phyloP scores from a whole-genome alignment of 2,797 vertebrate genomes.

The Triplophysa yarkandensis region DNA sequence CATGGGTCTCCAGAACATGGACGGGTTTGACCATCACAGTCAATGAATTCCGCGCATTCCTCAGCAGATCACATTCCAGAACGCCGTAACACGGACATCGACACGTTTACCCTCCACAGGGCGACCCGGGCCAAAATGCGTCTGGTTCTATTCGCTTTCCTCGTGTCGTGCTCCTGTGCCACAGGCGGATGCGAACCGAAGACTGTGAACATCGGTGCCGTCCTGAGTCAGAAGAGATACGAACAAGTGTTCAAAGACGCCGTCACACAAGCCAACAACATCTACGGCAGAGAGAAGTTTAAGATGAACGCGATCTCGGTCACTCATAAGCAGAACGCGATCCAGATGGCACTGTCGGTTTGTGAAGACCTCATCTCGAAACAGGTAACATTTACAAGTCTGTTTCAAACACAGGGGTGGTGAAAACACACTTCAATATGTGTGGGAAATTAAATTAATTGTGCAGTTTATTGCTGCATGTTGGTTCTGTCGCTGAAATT shows the following conservation, averaged over 20 bases:
- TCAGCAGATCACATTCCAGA: conserved; percentile 54
- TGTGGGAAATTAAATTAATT: no score
- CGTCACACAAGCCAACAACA: conserved; percentile 87
- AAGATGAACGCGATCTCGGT: conserved; percentile 88
- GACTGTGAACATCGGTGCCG: conserved; percentile 89
- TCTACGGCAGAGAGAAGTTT: conserved; percentile 86
- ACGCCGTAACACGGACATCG: conserved; percentile 31
- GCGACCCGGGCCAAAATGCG: conserved; percentile 67
- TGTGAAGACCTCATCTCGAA: conserved; percentile 89
- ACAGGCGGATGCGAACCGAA: conserved; percentile 88
- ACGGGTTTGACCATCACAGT: conserved; percentile 19
- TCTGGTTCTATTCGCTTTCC: conserved; percentile 82
- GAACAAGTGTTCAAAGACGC: conserved; percentile 94
- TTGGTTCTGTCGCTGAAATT: no score
- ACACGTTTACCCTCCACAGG: conserved; percentile 43
- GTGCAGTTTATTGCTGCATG: no score
- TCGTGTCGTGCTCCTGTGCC: conserved; percentile 85
- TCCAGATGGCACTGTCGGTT: conserved; percentile 88
- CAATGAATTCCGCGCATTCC: conserved; percentile 42
- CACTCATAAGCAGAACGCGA: conserved; percentile 87
- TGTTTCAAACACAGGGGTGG: not conserved
- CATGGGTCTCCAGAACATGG: conserved; percentile 24
- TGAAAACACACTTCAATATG: not conserved
- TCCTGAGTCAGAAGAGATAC: conserved; percentile 91
- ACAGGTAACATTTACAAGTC: conserved; percentile 73